These are phyloP conservation scores for Megaceryle maxima DNA, from an alignment of 2,113 vertebrate species.

Conservation along the genomic window DNA sequence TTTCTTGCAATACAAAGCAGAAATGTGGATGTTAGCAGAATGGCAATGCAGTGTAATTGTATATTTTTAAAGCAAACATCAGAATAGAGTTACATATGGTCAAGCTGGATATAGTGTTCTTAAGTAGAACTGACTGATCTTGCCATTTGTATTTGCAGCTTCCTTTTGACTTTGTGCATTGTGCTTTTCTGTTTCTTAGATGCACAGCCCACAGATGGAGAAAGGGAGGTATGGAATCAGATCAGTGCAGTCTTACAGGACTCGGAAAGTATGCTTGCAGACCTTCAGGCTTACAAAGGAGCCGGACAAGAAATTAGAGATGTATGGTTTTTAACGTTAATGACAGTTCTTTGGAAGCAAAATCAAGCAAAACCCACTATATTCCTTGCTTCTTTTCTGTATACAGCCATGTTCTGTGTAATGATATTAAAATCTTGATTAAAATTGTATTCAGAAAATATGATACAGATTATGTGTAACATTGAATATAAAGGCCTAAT, in stretches of 20 bases:
- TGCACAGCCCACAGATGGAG: constrained; percentile 95
- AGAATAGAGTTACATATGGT: not conserved
- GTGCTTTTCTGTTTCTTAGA: constrained; percentile 75
- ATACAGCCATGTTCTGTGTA: not conserved
- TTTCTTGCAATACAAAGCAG: not conserved
- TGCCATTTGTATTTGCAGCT: not conserved
- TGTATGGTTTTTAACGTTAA: constrained; percentile 74
- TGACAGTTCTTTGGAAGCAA: not conserved
- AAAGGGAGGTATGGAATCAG: constrained; percentile 95
- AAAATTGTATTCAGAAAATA: not conserved
- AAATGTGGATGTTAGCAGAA: not conserved
- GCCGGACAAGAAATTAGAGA: constrained; percentile 98
- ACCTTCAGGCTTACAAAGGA: constrained; percentile 96
- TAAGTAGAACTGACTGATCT: not conserved
- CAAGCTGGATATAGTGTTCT: not conserved
- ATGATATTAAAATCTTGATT: not conserved
- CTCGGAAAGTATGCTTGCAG: constrained; percentile 91
- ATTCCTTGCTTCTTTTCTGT: not conserved
- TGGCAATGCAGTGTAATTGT: not conserved
- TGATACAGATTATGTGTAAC: rapidly evolving
- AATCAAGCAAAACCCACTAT: not conserved
- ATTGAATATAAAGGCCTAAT: not conserved
- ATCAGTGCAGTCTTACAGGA: constrained; percentile 95
- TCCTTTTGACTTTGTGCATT: not conserved
- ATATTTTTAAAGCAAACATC: not conserved